Base-by-base conservation (phyloP, 2,113 vertebrate species). In the Rutilus rutilus region DNA sequence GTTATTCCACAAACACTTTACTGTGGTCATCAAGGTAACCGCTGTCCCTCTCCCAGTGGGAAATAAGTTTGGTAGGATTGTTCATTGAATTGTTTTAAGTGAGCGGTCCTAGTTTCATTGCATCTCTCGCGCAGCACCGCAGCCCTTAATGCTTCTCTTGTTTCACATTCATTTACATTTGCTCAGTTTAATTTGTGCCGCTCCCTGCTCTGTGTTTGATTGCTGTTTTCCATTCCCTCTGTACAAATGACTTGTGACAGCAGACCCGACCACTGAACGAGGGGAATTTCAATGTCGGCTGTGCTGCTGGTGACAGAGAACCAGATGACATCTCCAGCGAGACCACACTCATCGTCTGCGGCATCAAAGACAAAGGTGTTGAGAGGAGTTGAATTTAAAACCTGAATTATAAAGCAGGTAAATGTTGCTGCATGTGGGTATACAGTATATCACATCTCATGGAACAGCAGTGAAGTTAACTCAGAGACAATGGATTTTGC, bases 231-330 rank as follows among this genome's bases (percentile, higher is more conserved):
- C 76, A 86, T 89, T 83, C 73, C 86, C 77, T 89, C 86, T 67
- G 81, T 82, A 84, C 76, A 89, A 90, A 91, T 88, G 86, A 85
- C 50, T 86, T 85, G 86, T 90, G 89, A 90, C 89, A 86, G 86
- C 85, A 75, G 59, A 82, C 85, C 84, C 57, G 23, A 64, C 15
- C 67, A 69, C 82, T 45, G 87, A 89, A 83, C 25, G 82, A 85
- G 86, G 27, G 74, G 85, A 90, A 91, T 88, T 86, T 90, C 69
- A 91, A 88, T 88, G 81, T 62, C 17, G 77, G 52, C 81, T 25
- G 27, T 64, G 62, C 65, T 52, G 23, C 65, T 15, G 81, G 30
- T 39, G 59, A 88, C 81, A 30, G 33, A 78, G 42, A 62, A 57
- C 50, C 47, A 42, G 27, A 59, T 19, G 33, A 42, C 23, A 81